Conservation (phyloP, 2,888 invertebrate species). For the Drosophila paramelanica region DNA sequence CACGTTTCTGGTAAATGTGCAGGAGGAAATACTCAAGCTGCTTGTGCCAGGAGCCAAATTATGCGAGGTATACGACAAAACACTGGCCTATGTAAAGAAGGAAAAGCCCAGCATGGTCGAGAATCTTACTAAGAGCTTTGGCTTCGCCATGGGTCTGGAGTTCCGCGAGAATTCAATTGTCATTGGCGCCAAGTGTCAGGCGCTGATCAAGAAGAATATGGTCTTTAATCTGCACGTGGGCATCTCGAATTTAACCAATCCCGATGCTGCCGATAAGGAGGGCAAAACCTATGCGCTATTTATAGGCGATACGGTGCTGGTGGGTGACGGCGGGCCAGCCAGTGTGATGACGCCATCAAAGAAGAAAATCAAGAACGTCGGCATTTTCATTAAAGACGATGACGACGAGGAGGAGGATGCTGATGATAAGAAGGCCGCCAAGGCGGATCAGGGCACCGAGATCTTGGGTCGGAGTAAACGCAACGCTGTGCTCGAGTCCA, state of each 20-base stretch:
- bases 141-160: constrained; percentile 99
- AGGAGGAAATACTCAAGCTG: constrained; percentile 95
- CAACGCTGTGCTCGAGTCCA: constrained; percentile 96
- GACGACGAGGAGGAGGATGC: constrained; percentile 93
- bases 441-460: constrained; percentile 86
- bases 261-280: constrained; percentile 93
- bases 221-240: constrained; percentile 98
- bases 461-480: constrained; percentile 89
- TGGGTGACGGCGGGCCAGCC: constrained; percentile 95
- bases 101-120: constrained; percentile 94
- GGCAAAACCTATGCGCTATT: constrained; percentile 96
- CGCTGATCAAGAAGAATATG: constrained; percentile 95
- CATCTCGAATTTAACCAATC: constrained; percentile 92
- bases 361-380: constrained; percentile 97
- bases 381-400: constrained; percentile 96
- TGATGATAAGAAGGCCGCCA: constrained; percentile 91
- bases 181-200: constrained; percentile 95
- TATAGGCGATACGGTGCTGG: constrained; percentile 98
- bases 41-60: constrained; percentile 93
- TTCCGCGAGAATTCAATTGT: constrained; percentile 97
- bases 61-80: constrained; percentile 94
- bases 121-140: constrained; percentile 97
- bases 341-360: constrained; percentile 95
- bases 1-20: constrained; percentile 94
- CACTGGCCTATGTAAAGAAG: constrained; percentile 92